These are phyloP conservation scores for Zele albiditarsus DNA, from an alignment of 2,888 invertebrate genomes.

Conservation along the genomic window DNA sequence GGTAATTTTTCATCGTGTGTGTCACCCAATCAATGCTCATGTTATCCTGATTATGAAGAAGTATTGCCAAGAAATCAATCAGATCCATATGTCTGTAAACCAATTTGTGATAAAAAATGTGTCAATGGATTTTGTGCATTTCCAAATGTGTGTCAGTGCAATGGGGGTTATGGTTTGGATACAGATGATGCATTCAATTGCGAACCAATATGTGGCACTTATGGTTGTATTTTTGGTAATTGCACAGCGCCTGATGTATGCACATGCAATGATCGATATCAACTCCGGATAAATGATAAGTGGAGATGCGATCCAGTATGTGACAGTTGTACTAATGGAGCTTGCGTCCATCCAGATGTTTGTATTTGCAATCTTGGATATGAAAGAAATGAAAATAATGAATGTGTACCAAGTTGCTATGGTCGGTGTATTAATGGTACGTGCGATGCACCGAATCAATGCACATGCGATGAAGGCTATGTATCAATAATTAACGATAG, in stretches of 20 bases:
- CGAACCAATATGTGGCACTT: constrained; percentile 54
- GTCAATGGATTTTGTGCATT: constrained; percentile 68
- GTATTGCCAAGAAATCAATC: not conserved
- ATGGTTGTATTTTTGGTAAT: constrained; percentile 52
- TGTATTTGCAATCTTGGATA: constrained; percentile 68
- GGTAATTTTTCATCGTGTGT: constrained; percentile 35
- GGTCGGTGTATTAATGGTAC: constrained; percentile 63
- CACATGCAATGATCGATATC: constrained; percentile 35
- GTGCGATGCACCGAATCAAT: constrained; percentile 55
- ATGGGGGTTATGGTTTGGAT: constrained; percentile 48
- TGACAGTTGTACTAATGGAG: constrained; percentile 70
- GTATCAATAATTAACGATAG: not conserved
- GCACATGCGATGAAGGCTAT: constrained; percentile 55
- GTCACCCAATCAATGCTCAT: constrained; percentile 41
- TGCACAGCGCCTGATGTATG: constrained; percentile 43
- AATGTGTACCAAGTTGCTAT: constrained; percentile 57
- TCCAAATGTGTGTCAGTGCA: constrained; percentile 71
- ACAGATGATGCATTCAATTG: constrained; percentile 36
- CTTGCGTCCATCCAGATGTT: constrained; percentile 68
- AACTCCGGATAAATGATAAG: not conserved
- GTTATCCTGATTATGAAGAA: constrained; percentile 35
- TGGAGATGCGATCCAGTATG: constrained; percentile 49
- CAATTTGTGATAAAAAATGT: constrained; percentile 63
- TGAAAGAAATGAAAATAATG: constrained; percentile 31
- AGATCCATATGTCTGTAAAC: constrained; percentile 38